Percentiles rank a stretch among this genome's conserved stretches.
These are phyloP conservation scores for Centropristis striata DNA, from an alignment of 2,113 vertebrate species.

Conservation along the genomic window DNA sequence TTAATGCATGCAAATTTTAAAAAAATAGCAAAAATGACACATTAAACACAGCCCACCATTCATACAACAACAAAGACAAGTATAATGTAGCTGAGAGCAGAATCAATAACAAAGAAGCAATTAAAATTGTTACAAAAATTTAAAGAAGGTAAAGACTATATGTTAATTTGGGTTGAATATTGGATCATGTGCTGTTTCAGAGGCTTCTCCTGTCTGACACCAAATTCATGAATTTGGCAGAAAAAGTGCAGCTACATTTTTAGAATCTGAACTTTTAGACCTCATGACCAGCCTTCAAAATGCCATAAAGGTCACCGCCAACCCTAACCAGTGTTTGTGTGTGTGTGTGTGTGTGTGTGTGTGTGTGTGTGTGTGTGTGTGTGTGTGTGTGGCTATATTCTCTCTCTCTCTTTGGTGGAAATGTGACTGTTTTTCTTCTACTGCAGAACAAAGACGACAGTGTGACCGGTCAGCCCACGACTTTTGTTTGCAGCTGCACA, in stretches of 20 bases:
- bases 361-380: conserved; percentile 11
- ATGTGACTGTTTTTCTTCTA: conserved; percentile 58
- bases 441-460: conserved; percentile 69
- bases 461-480: conserved; percentile 62
- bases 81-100: no score
- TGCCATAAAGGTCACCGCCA: conserved; percentile 32
- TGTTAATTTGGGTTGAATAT: not conserved
- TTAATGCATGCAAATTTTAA: no score
- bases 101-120: not conserved
- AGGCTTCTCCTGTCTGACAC: not conserved
- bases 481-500: conserved; percentile 68
- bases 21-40: not conserved
- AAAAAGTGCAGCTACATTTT: not conserved
- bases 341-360: conserved; percentile 4
- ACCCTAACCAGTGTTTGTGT: conserved; percentile 17
- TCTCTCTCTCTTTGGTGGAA: conserved; percentile 38
- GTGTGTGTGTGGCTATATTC: not conserved
- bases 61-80: no score
- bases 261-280: conserved; percentile 26
- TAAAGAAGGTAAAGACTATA: not conserved
- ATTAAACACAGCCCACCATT: not conserved
- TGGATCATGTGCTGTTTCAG: not conserved
- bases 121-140: no score
- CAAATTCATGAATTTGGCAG: not conserved
- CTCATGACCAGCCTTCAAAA: conserved; percentile 15